These are phyloP conservation scores for Megaustenia siamemsis DNA, from an alignment of 2,888 invertebrate species.

Conservation along the genomic window DNA sequence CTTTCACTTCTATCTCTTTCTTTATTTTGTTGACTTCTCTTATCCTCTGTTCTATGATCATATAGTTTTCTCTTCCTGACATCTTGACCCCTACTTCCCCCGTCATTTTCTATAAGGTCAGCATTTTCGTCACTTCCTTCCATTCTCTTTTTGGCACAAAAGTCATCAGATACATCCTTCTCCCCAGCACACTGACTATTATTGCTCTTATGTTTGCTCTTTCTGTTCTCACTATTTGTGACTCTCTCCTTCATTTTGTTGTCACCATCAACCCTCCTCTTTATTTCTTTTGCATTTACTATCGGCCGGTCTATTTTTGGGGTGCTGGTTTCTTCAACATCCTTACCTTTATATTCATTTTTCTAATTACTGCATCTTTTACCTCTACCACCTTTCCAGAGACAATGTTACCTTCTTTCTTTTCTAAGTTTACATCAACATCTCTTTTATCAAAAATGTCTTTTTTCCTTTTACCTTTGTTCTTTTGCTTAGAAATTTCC, in stretches of 20 bases:
- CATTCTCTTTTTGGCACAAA: not conserved
- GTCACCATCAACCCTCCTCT: not conserved
- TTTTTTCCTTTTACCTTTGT: not conserved
- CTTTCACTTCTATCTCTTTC: constrained; percentile 17
- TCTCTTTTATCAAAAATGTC: not conserved
- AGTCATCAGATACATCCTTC: not conserved
- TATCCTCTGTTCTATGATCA: not conserved
- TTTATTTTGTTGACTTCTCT: not conserved
- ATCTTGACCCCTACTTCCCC: not conserved
- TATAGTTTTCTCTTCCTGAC: not conserved
- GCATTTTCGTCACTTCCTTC: not conserved
- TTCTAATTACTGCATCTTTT: not conserved
- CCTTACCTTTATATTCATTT: constrained; percentile 7
- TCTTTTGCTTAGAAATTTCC: not conserved
- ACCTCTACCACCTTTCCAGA: not conserved
- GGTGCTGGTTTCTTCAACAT: not conserved
- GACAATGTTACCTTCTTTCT: not conserved
- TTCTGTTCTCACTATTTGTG: not conserved
- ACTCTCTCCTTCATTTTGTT: not conserved
- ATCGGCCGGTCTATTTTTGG: too few relatives aligned
- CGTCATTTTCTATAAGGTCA: not conserved
- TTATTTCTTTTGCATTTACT: not conserved
- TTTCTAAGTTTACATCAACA: not conserved
- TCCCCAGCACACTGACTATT: not conserved
- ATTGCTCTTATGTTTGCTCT: not conserved